Base-by-base conservation (phyloP, 2,888 invertebrate species). In the Elaeidobius kamerunicus region DNA sequence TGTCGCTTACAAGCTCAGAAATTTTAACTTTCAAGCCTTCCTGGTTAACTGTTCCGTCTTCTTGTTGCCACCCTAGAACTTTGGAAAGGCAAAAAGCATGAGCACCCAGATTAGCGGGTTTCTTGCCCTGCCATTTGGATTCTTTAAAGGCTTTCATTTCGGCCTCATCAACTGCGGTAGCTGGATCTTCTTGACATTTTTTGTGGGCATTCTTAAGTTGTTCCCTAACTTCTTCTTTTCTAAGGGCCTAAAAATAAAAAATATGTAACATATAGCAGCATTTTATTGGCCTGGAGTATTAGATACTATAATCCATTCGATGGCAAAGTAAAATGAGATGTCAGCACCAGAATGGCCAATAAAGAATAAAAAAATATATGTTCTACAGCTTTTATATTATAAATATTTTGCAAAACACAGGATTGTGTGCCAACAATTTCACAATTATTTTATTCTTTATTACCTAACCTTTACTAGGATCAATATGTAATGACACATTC, bases 171-270 rank as follows among this genome's bases (percentile, higher is more conserved):
- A 56, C 35, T 1, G 43, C 32, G 6, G 56, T 53, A 1, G 14
- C 30, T 5, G 53, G 53, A 19, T 59, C 42, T 4, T 20, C 27
- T 19, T 58, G 56, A 38, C 59, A 60, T 28, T 50, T 47, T 3
- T 55, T 38, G 42, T 48, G 47, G 23, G 48, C 48, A 18, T 44
- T 17, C 20, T 51, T 53, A 2, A 58, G 1, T 48, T 51, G 48
- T 48, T 48, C 12, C 14, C 43, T 52, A 14, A 27, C 16, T 12
- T 56, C 54, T 7, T 51, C 42, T 11, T n/a, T 12, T 7, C 34
- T 36, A 4, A 23, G 5, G 11, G 46, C 52, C 52, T 53, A 14
- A 18, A 38, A 41, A 16, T 14, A 9, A 40, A 17, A 40, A 28
- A 43, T 2, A 15, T 15, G 9, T 27, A n/a, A n/a, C n/a, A n/a